These are phyloP conservation scores for Paragorgia papillata DNA, from an alignment of 92 coral and sea anemone species.

Conservation along the genomic window DNA sequence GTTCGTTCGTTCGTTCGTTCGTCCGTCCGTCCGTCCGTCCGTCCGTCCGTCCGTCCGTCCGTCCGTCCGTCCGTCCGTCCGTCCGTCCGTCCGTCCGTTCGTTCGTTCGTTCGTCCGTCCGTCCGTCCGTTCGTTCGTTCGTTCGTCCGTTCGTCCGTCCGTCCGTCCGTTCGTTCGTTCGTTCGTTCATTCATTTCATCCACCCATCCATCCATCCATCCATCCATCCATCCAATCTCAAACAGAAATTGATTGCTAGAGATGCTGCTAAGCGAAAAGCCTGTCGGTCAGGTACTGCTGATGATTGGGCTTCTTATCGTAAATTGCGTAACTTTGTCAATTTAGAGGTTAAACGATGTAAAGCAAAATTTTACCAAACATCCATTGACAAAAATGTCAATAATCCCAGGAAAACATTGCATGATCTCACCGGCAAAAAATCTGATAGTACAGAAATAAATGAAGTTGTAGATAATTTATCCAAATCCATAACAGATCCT, in stretches of 20 bases:
- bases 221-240: neutral
- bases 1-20: no score
- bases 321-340: neutral
- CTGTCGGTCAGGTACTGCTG: neutral
- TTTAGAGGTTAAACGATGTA: neutral
- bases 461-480: neutral
- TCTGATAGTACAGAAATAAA: neutral
- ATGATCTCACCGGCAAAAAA: slow-evolving; percentile 5
- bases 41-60: no score
- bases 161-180: no score
- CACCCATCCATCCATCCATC: no score
- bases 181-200: no score
- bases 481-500: no score
- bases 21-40: no score
- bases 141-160: no score
- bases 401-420: neutral
- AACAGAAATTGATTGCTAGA: slow-evolving; percentile 3
- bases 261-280: slow-evolving; percentile 6
- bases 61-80: no score
- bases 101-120: no score
- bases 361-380: slow-evolving; percentile 4
- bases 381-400: neutral
- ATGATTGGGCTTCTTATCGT: slow-evolving; percentile 2
- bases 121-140: no score
- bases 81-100: no score